Base-by-base conservation (phyloP, 30 jellyfish, hydroid and myxozoan genomes). In the Hydra vulgaris region DNA sequence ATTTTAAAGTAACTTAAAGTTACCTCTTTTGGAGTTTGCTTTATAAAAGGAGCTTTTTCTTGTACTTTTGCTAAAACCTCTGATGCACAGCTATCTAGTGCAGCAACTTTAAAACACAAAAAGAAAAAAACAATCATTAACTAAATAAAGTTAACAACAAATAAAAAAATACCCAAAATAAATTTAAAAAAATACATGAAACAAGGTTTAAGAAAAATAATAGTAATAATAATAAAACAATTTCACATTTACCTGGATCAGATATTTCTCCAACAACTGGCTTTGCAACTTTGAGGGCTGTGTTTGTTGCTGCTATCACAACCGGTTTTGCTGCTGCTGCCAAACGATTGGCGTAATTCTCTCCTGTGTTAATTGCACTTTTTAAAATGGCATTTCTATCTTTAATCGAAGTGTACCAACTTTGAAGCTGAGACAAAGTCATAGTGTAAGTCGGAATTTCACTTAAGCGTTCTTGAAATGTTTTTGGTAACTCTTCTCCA, bases 321-420 rank as follows among this genome's bases (percentile, higher is more conserved):
- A 92, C 98, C 8, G 98, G 98, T 78, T 87, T 92, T 18, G 98
- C 98, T 0, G 93, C 85, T 25, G 74, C 87, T 23, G 96, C 94
- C 53, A 87, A 25, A 1, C 88, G 70, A 25, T 83, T 77, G 4
- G 87, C 92, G 55, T 85, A 92, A 23, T 92, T 78, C 67, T 92
- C 98, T 19, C 98, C 98, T 8, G 96, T 83, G 66, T 53, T 76
- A 84, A 92, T 83, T 0, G 98, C 98, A 23, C 79, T 83, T 79
- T 81, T 87, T 71, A 92, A 61, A 20, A 69, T 78, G n/a, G 83
- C 96, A 53, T 92, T 92, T 76, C 98, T 74, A 8, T 87, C 96
- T 54, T 79, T 83, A 78, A 92, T 23, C 23, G 98, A 78, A 0
- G 95, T 17, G 85, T 85, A 86, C 53, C 79, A 21, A n/a, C 95